Percentiles rank a stretch among this genome's conserved stretches.
Evolutionary conservation across 2,888 invertebrate genomes (phyloP).

Genomic region (Agrilus cyanescens): DNA sequence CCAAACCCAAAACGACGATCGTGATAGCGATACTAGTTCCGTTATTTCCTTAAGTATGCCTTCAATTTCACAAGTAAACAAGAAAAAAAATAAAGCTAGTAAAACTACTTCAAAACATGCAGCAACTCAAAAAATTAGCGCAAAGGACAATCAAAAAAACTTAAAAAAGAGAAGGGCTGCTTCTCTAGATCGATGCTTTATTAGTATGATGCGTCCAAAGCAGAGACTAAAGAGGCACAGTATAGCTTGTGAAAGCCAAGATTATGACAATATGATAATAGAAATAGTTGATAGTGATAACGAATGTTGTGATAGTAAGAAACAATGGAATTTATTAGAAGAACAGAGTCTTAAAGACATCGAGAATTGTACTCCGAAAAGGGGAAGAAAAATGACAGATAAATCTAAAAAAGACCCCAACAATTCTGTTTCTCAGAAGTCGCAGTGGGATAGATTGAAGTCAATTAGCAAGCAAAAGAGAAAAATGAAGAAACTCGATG

Average conservation of each 20-base stretch:
- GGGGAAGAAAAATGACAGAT: background rate
- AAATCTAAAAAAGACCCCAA: background rate
- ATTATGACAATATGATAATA: slow-evolving; percentile 16
- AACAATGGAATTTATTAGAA: slow-evolving; percentile 23
- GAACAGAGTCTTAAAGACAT: slow-evolving; percentile 22
- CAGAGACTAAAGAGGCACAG: slow-evolving; percentile 14
- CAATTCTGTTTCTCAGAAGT: background rate
- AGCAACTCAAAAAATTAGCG: background rate
- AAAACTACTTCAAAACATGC: slow-evolving; percentile 2
- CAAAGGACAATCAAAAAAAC: background rate
- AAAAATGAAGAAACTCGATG: slow-evolving; percentile 11
- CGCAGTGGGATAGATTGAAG: slow-evolving; percentile 19
- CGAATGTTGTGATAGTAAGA: slow-evolving; percentile 12
- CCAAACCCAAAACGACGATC: slow-evolving; percentile 15
- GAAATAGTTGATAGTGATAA: slow-evolving; percentile 20
- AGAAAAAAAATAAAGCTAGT: background rate
- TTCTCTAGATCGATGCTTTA: slow-evolving; percentile 15
- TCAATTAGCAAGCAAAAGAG: slow-evolving; percentile 11
- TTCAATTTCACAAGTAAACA: slow-evolving; percentile 14
- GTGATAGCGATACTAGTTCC: slow-evolving; percentile 1
- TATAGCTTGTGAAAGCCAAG: slow-evolving; percentile 9
- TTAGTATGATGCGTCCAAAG: slow-evolving; percentile 7
- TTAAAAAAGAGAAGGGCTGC: slow-evolving; percentile 8
- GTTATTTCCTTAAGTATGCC: slow-evolving; percentile 11
- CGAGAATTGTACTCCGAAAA: background rate